Evolutionary conservation across 2,888 invertebrate genomes (phyloP), one percentile per base, ranked within the genome.

Genomic region (Perithous albicinctus): DNA sequence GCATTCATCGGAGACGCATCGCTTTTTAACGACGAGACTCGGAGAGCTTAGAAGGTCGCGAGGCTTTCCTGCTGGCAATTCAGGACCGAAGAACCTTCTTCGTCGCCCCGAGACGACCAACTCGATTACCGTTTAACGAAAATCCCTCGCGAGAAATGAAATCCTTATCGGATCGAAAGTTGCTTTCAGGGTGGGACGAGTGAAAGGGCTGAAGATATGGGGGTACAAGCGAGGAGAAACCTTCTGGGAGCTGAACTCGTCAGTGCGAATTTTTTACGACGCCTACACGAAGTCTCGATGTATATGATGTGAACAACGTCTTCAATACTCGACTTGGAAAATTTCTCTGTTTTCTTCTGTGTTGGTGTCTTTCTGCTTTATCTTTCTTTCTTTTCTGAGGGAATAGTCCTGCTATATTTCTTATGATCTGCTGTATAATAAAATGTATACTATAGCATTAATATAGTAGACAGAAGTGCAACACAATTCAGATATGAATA

Each of bases 41-140:
- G 41, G 29, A 41, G 64, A 54, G n/a, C 8, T 32, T 12, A 18
- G n/a, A 41, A 56, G 66, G 46, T 61, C 46, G 72, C 26, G 43
- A 32, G 77, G 51, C 66, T 67, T 15, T 77, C 72, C 51, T 43
- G 69, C 8, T 51, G 26, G 61, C 43, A 32, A 26, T 32, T 48
- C 59, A 15, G 54, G 56, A 29, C 59, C 41, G 41, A 46, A 43
- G 26, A 38, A 48, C 46, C 81, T 35, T 43, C 43, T 80, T 85
- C 85, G 78, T 80, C 80, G 82, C 73, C 73, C 72, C 87, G 81
- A 78, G 80, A 82, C 84, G 80, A 81, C 86, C 78, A 88, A 90
- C 90, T 91, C 91, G 91, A 92, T 91, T 92, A 90, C 88, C 89
- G 88, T 89, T 91, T 90, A 90, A 91, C 90, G 89, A 90, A 91